Conservation (phyloP, 1,140 invertebrate species). For the Penaeus indicus region DNA sequence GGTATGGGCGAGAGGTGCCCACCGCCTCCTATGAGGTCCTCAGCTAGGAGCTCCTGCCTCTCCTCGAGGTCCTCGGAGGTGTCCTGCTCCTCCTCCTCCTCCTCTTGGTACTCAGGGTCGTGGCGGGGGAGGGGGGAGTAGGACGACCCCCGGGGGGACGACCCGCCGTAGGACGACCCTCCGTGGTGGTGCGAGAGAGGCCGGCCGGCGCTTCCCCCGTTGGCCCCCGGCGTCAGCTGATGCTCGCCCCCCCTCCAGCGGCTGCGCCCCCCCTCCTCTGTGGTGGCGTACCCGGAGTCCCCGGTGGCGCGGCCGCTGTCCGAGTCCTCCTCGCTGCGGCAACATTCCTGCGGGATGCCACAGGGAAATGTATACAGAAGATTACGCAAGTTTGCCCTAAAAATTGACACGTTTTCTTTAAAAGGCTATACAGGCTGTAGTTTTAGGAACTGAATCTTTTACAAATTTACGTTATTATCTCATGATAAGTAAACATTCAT, state of each 20-base stretch:
- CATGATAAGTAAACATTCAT: no score
- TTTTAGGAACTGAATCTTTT: no score
- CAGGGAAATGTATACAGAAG: not conserved
- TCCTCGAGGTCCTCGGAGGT: conserved; percentile 60
- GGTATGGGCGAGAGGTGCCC: conserved; percentile 33
- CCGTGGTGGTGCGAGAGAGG: no score
- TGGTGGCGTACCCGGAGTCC: conserved; percentile 63
- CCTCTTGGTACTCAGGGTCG: conserved; percentile 26
- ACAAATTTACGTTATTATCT: no score
- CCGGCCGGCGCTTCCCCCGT: no score
- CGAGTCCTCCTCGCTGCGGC: conserved; percentile 65
- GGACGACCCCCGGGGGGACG: conserved; percentile 47
- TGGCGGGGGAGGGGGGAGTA: conserved; percentile 57
- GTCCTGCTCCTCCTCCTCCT: conserved; percentile 57
- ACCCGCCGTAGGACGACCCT: not conserved
- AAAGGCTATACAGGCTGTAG: no score
- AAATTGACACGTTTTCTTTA: not conserved
- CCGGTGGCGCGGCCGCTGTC: conserved; percentile 63
- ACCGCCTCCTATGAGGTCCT: conserved; percentile 44
- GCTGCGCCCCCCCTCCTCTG: conserved; percentile 50
- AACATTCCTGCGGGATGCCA: conserved; percentile 55
- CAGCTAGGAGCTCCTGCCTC: conserved; percentile 49
- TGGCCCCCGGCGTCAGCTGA: no score
- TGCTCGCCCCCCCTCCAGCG: conserved; percentile 38
- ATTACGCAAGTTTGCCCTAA: not conserved